Evolutionary conservation across 2,113 vertebrate species (phyloP).

Genomic region (Halcyon malimbica): DNA sequence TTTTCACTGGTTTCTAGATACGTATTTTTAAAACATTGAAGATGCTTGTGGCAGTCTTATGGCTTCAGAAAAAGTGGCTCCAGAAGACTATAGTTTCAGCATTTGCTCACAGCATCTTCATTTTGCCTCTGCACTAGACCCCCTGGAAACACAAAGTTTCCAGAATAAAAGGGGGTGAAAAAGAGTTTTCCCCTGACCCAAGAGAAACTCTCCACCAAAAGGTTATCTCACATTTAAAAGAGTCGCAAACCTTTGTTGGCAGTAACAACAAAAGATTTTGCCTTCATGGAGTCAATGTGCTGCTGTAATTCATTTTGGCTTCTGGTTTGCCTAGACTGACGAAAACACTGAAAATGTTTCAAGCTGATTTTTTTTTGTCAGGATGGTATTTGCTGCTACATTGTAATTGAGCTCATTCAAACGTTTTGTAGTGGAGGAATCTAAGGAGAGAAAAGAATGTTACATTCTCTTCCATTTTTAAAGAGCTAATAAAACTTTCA

Average conservation of each 20-base stretch:
- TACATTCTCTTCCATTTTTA: neutral
- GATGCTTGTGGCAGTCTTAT: fast-evolving
- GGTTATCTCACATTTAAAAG: neutral
- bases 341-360: neutral
- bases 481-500: neutral
- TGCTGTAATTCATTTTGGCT: neutral
- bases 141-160: neutral
- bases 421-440: neutral
- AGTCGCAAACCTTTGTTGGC: neutral
- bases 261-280: neutral
- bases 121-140: neutral
- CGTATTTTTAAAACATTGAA: neutral
- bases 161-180: fast-evolving
- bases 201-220: neutral
- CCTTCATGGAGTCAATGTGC: neutral
- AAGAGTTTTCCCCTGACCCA: neutral
- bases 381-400: neutral
- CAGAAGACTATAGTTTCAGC: neutral
- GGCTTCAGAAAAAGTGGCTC: neutral
- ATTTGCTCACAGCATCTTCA: neutral
- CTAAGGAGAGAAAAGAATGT: neutral
- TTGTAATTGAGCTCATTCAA: neutral
- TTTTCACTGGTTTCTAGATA: neutral
- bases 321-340: neutral
- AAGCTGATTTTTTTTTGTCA: neutral